Evolutionary conservation across 2,113 vertebrate genomes (phyloP).

Genomic region (Pelmatolapia mariae): DNA sequence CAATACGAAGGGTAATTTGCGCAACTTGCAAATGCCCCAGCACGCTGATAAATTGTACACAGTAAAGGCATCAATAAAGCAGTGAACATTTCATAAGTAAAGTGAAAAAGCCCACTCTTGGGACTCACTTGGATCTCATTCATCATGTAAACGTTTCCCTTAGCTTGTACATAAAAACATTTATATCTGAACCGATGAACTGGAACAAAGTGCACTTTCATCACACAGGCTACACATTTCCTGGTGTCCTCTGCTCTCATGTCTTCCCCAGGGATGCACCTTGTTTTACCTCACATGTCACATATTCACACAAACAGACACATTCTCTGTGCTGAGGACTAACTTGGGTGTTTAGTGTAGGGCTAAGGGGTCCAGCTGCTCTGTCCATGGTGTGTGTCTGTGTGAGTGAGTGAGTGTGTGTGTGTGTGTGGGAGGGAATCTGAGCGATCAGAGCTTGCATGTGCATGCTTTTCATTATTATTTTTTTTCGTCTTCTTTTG

Average conservation of each 20-base stretch:
- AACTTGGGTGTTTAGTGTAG: constrained; percentile 27
- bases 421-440: background rate
- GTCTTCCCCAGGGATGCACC: constrained; percentile 14
- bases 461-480: background rate
- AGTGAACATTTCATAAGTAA: background rate
- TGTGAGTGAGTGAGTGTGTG: background rate
- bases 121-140: constrained; percentile 1
- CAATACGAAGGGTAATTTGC: background rate
- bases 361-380: constrained; percentile 52
- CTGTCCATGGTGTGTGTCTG: constrained; percentile 10
- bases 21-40: background rate
- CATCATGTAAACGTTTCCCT: constrained; percentile 15
- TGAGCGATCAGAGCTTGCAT: background rate
- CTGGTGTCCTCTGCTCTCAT: constrained; percentile 5
- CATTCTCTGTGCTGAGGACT: background rate
- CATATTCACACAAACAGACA: background rate
- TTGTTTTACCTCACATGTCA: background rate
- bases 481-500: background rate
- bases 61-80: constrained; percentile 2
- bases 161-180: constrained; percentile 27
- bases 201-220: constrained; percentile 32
- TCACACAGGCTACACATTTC: constrained; percentile 38
- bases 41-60: background rate
- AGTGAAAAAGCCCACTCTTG: constrained; percentile 10
- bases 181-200: constrained; percentile 39